These are phyloP conservation scores for Oenanthe melanoleuca DNA, from an alignment of 2,113 vertebrate genomes.

Conservation along the genomic window DNA sequence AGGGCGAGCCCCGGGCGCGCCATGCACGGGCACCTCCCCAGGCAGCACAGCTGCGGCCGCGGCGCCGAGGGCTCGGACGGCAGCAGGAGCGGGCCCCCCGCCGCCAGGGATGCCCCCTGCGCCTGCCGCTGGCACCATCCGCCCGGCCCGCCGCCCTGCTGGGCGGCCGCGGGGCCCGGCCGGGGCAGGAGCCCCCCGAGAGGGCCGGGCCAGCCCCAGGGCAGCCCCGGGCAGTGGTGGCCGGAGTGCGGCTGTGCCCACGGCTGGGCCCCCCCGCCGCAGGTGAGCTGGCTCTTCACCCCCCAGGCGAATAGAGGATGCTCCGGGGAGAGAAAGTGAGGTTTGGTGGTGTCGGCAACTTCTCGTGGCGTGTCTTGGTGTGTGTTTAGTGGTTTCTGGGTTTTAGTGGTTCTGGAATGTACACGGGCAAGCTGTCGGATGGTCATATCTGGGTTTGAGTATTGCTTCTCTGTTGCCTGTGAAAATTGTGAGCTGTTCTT, in stretches of 20 bases:
- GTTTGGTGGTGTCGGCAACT: conserved; percentile 42
- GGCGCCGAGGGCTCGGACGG: too few relatives aligned
- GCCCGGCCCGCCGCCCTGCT: too few relatives aligned
- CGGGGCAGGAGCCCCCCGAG: conserved; percentile 75
- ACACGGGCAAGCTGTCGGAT: not conserved
- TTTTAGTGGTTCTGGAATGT: not conserved
- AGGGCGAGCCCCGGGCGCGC: too few relatives aligned
- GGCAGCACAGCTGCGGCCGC: too few relatives aligned
- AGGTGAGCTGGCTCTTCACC: conserved; percentile 80
- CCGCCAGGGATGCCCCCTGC: too few relatives aligned
- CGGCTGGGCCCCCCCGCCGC: conserved; percentile 80
- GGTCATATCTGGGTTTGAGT: not conserved
- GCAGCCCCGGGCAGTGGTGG: conserved; percentile 79
- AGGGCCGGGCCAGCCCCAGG: conserved; percentile 64
- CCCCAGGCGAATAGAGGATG: not conserved
- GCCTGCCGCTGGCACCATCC: too few relatives aligned
- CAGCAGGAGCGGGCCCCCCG: too few relatives aligned
- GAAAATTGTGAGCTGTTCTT: not conserved
- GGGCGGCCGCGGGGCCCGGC: conserved; percentile 40
- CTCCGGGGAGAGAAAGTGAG: conserved; percentile 32
- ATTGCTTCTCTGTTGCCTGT: not conserved
- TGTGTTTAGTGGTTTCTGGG: not conserved
- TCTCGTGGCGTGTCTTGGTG: not conserved
- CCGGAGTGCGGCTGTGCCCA: conserved; percentile 80
- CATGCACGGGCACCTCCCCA: too few relatives aligned